Evolutionary conservation across 2,888 invertebrate species (phyloP).

Genomic region (Limenitis camilla): DNA sequence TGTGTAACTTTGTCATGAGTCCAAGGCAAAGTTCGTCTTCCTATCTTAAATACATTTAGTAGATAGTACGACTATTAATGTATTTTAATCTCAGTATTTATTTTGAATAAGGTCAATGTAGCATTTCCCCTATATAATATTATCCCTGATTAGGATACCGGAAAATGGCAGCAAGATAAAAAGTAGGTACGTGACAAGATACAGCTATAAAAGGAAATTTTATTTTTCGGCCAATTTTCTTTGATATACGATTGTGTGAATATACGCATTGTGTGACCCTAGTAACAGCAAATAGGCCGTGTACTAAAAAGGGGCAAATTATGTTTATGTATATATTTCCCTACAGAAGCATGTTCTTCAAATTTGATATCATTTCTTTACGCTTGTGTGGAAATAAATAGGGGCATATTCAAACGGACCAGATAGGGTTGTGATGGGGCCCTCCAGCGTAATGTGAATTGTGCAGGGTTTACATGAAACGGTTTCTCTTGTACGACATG

Average conservation of each 20-base stretch:
- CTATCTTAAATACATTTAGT: too few species aligned
- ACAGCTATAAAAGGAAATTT: slow-evolving; percentile 16
- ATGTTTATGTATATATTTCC: slow-evolving; percentile 22
- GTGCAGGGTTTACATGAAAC: too few species aligned
- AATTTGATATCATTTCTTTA: slow-evolving; percentile 25
- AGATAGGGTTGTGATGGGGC: slow-evolving; percentile 29
- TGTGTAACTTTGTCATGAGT: too few species aligned
- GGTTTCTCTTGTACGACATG: too few species aligned
- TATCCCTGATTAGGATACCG: neutral
- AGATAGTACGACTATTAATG: too few species aligned
- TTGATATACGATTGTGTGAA: slow-evolving; percentile 17
- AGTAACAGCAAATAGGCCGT: slow-evolving; percentile 19
- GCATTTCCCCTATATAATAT: neutral
- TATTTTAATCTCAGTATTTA: too few species aligned
- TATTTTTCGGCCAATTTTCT: slow-evolving; percentile 17
- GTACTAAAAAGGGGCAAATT: slow-evolving; percentile 14
- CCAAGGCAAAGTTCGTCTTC: too few species aligned
- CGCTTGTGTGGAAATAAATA: slow-evolving; percentile 25
- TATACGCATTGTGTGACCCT: slow-evolving; percentile 16
- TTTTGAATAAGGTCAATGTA: too few species aligned
- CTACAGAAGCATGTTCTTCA: slow-evolving; percentile 17
- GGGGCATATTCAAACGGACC: slow-evolving; percentile 17
- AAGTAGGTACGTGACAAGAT: slow-evolving; percentile 14
- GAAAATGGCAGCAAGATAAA: slow-evolving; percentile 8
- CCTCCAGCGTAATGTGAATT: slow-evolving; percentile 27